These are phyloP conservation scores for Takifugu ocellatus DNA, from an alignment of 2,797 vertebrate genomes.

Conservation along the genomic window DNA sequence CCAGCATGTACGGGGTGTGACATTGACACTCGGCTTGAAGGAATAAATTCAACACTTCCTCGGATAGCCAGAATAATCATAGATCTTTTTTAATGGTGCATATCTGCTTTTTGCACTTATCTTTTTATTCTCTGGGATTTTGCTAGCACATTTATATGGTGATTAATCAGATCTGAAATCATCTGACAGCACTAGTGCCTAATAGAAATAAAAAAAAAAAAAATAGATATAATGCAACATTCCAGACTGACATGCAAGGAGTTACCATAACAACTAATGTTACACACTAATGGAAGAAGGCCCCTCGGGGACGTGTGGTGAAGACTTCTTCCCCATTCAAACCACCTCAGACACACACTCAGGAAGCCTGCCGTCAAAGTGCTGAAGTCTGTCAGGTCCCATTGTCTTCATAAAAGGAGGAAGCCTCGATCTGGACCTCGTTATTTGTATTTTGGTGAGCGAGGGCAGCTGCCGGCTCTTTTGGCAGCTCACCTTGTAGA, in stretches of 20 bases:
- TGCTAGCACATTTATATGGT: too few relatives aligned
- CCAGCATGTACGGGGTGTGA: constrained; percentile 39
- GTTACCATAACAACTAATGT: constrained; percentile 40
- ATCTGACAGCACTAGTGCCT: too few relatives aligned
- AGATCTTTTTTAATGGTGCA: too few relatives aligned
- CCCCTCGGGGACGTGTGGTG: constrained; percentile 10
- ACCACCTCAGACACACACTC: background rate
- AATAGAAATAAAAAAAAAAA: too few relatives aligned
- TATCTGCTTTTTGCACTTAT: too few relatives aligned
- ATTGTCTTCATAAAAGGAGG: background rate
- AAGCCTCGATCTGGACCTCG: background rate
- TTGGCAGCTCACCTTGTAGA: constrained; percentile 17
- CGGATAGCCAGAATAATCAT: too few relatives aligned
- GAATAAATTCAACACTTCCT: too few relatives aligned
- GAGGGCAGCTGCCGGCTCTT: constrained; percentile 12
- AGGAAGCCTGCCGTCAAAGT: background rate
- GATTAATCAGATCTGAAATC: too few relatives aligned
- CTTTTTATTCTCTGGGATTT: too few relatives aligned
- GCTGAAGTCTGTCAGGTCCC: constrained; percentile 7
- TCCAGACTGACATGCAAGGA: constrained; percentile 1
- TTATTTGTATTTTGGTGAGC: background rate
- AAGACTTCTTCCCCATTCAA: constrained; percentile 5
- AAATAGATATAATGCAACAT: too few relatives aligned
- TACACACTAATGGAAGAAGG: constrained; percentile 33
- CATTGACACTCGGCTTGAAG: background rate